Percentiles rank a stretch among this genome's conserved stretches.
These are phyloP conservation scores for Neopelma chrysocephalum DNA, from an alignment of 2,797 vertebrate species.

Conservation along the genomic window DNA sequence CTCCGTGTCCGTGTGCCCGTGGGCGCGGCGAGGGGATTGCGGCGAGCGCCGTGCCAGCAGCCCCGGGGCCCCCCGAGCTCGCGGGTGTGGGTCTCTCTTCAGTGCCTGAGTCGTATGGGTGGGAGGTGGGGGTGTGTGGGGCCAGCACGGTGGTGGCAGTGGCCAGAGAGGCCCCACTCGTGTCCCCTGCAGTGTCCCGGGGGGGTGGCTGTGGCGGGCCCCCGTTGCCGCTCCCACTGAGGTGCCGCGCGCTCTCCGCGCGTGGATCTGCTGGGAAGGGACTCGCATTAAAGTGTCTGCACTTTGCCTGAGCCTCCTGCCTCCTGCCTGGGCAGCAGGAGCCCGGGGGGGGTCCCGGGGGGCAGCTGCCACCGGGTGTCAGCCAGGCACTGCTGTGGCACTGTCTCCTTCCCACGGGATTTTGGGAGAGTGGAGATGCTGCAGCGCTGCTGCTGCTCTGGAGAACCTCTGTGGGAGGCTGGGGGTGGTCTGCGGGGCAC, in stretches of 20 bases:
- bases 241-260: neutral
- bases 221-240: rapidly evolving
- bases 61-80: neutral
- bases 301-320: neutral
- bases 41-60: neutral
- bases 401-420: neutral
- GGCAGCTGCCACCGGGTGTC: rapidly evolving
- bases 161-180: neutral
- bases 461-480: neutral
- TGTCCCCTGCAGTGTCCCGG: neutral
- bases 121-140: neutral
- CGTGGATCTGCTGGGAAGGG: constrained; percentile 56
- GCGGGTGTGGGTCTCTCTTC: neutral
- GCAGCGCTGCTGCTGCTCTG: neutral
- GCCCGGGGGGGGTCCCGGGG: neutral
- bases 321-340: neutral
- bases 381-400: rapidly evolving
- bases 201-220: rapidly evolving
- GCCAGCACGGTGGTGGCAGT: neutral
- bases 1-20: neutral
- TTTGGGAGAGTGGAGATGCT: neutral
- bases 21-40: rapidly evolving
- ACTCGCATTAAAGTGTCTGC: constrained; percentile 60
- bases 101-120: constrained; percentile 40
- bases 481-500: neutral